phyloP scores from a whole-genome alignment of 2,113 vertebrate genomes.

The Phyllostomus discolor region DNA sequence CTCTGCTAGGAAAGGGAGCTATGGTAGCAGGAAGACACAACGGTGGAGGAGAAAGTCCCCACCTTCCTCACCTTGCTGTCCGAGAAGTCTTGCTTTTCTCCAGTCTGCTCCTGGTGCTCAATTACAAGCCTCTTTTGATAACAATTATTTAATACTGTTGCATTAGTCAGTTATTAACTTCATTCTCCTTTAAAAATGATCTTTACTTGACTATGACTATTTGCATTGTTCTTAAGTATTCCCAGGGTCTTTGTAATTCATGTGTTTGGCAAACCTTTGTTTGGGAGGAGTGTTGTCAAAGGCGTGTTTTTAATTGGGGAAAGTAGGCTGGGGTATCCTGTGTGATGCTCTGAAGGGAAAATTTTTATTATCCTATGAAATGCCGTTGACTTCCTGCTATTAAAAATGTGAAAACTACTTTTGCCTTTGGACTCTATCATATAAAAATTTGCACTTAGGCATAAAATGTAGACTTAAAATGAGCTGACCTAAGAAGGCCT shows the following conservation, averaged over 20 bases:
- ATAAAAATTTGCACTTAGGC: constrained; percentile 52
- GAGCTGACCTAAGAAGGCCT: constrained; percentile 49
- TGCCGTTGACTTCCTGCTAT: constrained; percentile 14
- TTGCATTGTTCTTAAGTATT: neutral
- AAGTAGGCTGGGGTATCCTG: neutral
- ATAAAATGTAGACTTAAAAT: constrained; percentile 53
- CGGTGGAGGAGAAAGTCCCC: fast-evolving
- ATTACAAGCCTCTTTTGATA: neutral
- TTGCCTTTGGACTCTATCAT: constrained; percentile 31
- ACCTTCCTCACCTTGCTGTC: too few relatives aligned
- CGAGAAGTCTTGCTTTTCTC: neutral
- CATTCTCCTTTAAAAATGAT: neutral
- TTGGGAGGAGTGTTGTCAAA: neutral
- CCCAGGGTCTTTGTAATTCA: neutral
- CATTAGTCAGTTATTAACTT: neutral
- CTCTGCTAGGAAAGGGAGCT: neutral
- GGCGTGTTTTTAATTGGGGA: neutral
- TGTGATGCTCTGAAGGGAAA: neutral
- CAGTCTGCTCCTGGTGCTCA: too few relatives aligned
- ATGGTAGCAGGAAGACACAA: neutral
- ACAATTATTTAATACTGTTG: neutral
- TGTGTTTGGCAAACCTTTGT: neutral
- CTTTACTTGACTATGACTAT: neutral
- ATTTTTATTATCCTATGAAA: constrained; percentile 29
- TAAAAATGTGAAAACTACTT: constrained; percentile 47